These are phyloP conservation scores for Epinephelus malabaricus DNA, from an alignment of 2,797 vertebrate species.

Conservation along the genomic window DNA sequence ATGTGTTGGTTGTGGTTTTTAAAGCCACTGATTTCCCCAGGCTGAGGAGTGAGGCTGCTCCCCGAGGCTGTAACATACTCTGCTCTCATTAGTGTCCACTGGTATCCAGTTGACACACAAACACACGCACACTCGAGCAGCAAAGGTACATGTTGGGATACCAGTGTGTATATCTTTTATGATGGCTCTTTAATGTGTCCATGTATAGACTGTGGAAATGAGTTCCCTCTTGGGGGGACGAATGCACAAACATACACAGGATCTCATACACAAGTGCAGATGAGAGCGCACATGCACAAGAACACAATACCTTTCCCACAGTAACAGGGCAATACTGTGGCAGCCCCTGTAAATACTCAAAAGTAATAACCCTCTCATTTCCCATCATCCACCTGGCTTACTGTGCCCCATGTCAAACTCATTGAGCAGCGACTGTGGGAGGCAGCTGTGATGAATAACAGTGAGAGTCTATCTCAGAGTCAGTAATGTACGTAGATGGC, in stretches of 20 bases:
- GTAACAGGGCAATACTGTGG: conserved; percentile 22
- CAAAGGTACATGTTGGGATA: not conserved
- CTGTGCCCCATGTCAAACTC: not conserved
- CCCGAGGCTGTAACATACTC: conserved; percentile 42
- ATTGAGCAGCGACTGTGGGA: not conserved
- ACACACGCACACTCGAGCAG: not conserved
- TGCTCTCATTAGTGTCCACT: conserved; percentile 59
- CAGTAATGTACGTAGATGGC: not conserved
- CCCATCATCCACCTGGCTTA: conserved; percentile 33
- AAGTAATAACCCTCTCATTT: conserved; percentile 35
- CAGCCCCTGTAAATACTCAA: conserved; percentile 22
- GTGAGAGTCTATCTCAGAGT: not conserved
- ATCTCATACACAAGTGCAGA: conserved; percentile 1
- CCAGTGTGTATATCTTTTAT: conserved; percentile 11
- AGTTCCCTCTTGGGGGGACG: conserved; percentile 19
- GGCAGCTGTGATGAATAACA: not conserved
- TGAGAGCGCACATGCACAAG: not conserved
- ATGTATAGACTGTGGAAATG: conserved; percentile 16
- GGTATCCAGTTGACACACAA: conserved; percentile 32
- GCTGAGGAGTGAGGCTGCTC: conserved; percentile 36
- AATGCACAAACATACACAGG: not conserved
- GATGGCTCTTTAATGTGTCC: conserved; percentile 26
- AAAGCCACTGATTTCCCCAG: conserved; percentile 62
- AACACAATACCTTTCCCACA: conserved; percentile 9
- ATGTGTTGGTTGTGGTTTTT: conserved; percentile 23